Base-by-base conservation (phyloP, 2,797 vertebrate species). In the Dicrostonyx torquatus region DNA sequence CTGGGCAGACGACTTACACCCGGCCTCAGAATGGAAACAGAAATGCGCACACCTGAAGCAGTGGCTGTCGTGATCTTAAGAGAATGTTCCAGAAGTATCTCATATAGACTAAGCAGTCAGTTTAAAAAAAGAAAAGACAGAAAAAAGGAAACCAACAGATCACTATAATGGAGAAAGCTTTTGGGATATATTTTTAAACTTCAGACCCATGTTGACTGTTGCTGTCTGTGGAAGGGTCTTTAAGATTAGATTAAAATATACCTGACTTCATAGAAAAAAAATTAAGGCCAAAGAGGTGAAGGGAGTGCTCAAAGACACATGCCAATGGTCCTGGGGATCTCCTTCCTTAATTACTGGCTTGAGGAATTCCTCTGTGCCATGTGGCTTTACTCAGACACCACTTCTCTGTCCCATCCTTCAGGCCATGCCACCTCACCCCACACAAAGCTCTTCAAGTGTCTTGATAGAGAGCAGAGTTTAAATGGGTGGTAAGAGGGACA, bases 241-340 rank as follows among this genome's bases (percentile, higher is more conserved):
- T 78, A 70, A 45, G 22, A 29, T 79, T 17, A 87, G 15, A 13
- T 80, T 83, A 62, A 40, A 90, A 73, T 91, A 48, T 53, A 84
- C 15, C 31, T 58, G 10, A 85, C 62, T 85, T 93, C 82, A 45
- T 9, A 82, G 37, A 91, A 79, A 78, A 95, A 86, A 73, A 89
- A 89, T 50, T 58, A 89, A 89, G 60, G 14, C 50, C 34, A 68
- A 72, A 95, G 78, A 93, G 29, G 31, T 13, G 17, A 70, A 10
- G 2, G 4, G 50, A 84, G 6, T 26, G 0, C 15, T 66, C 7
- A 89, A 75, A 87, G 37, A 14, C 40, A 43, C 70, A 55, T 55
- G 55, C 18, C 20, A 55, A 20, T 7, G n/a, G 55, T 20, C 78
- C 29, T 14, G 77, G 3, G 22, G 87, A 31, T 18, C 60, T 18